Percentiles rank a stretch among this genome's conserved stretches.
Evolutionary conservation across 2,113 vertebrate genomes (phyloP).

Genomic region (Cichladusa arquata): DNA sequence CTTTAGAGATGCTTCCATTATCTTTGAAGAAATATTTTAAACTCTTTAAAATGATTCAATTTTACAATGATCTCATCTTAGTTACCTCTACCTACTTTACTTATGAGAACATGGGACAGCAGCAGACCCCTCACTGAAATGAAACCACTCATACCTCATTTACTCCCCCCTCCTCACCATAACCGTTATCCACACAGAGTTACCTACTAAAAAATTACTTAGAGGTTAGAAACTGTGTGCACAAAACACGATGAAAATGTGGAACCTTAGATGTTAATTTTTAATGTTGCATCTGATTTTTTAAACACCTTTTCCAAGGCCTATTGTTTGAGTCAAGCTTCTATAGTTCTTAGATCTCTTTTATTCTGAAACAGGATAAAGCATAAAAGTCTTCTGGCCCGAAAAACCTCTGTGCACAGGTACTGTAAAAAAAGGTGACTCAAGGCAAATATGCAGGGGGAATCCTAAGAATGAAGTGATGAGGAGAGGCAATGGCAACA

Average conservation of each 20-base stretch:
- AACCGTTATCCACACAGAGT: not conserved
- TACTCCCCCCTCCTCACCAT: not conserved
- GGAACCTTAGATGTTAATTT: not conserved
- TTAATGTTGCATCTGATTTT: not conserved
- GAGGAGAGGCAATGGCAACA: not conserved
- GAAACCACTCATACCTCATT: not conserved
- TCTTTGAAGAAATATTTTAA: not conserved
- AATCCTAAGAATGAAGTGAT: not conserved
- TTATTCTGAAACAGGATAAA: not conserved
- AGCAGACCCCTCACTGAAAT: not conserved
- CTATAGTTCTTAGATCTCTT: not conserved
- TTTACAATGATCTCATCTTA: not conserved
- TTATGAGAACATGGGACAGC: not conserved
- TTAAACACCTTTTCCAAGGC: not conserved
- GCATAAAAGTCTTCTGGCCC: not conserved
- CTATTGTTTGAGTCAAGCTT: not conserved
- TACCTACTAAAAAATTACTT: not conserved
- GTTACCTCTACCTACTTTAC: not conserved
- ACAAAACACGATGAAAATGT: not conserved
- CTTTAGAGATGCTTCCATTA: not conserved
- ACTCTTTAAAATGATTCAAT: not conserved
- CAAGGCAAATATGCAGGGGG: not conserved
- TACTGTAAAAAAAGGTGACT: not conserved
- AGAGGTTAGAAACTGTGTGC: not conserved
- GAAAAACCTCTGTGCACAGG: accelerated